phyloP scores from a whole-genome alignment of 2,797 vertebrate species.

The Schizothorax lantsangensis region DNA sequence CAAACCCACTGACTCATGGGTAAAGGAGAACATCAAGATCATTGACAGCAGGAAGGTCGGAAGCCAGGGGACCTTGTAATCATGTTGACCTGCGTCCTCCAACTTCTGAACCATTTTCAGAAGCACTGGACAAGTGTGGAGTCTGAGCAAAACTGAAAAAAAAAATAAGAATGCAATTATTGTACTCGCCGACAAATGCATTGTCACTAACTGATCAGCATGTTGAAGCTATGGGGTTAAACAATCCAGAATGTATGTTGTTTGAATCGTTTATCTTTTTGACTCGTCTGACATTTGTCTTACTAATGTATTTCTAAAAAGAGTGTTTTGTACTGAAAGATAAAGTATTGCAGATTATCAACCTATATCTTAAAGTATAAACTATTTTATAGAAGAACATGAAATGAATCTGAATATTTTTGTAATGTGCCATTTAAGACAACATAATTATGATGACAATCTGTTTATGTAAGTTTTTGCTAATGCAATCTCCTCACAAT shows the following conservation, averaged over 20 bases:
- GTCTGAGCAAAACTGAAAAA: background rate
- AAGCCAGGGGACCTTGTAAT: conserved; percentile 53
- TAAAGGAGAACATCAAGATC: conserved; percentile 62
- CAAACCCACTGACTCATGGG: conserved; percentile 67
- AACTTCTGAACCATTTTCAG: too few relatives aligned
- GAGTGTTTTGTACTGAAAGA: background rate
- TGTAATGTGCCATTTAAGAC: background rate
- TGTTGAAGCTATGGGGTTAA: conserved; percentile 39
- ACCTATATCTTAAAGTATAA: background rate
- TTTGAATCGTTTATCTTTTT: conserved; percentile 11
- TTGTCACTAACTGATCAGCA: conserved; percentile 36
- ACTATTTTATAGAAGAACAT: background rate
- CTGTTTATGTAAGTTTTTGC: conserved; percentile 20
- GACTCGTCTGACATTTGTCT: background rate
- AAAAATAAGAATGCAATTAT: background rate
- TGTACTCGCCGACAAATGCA: conserved; percentile 22
- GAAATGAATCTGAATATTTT: background rate
- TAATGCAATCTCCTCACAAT: background rate
- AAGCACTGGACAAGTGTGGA: background rate
- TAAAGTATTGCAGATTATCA: background rate
- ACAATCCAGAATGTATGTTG: conserved; percentile 8
- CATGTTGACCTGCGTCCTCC: background rate
- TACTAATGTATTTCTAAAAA: conserved; percentile 21
- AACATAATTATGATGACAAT: background rate
- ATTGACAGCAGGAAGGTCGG: conserved; percentile 63